Evolutionary conservation across 2,797 vertebrate species (phyloP).

Genomic region (Picus viridis): DNA sequence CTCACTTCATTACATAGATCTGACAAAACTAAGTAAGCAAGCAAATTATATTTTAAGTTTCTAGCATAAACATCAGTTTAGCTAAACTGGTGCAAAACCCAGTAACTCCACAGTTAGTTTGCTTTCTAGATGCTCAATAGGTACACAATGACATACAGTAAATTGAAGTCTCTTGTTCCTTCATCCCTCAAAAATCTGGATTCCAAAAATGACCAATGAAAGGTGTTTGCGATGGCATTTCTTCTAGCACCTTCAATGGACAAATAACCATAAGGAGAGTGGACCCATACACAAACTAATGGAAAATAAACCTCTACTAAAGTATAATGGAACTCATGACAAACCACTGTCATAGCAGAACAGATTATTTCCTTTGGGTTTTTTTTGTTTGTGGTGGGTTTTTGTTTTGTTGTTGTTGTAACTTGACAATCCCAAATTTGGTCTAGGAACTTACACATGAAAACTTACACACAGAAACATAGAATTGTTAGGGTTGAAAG

Average conservation of each 20-base stretch:
- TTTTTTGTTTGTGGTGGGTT: too few species aligned
- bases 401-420: too few species aligned
- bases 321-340: neutral
- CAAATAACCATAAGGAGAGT: neutral
- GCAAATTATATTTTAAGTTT: neutral
- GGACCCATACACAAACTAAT: neutral
- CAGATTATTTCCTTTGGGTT: neutral
- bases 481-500: too few species aligned
- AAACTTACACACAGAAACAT: neutral
- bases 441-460: neutral
- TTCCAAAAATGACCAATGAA: neutral
- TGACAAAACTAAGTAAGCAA: neutral
- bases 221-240: neutral
- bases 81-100: neutral
- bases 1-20: neutral
- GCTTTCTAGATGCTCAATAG: neutral
- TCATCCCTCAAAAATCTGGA: neutral
- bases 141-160: neutral
- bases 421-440: neutral
- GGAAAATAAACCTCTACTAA: neutral
- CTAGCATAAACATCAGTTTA: neutral
- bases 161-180: neutral
- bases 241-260: neutral
- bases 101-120: neutral
- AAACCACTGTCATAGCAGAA: neutral